Evolutionary conservation across 2,797 vertebrate genomes (phyloP).

Genomic region (Bufotes viridis): DNA sequence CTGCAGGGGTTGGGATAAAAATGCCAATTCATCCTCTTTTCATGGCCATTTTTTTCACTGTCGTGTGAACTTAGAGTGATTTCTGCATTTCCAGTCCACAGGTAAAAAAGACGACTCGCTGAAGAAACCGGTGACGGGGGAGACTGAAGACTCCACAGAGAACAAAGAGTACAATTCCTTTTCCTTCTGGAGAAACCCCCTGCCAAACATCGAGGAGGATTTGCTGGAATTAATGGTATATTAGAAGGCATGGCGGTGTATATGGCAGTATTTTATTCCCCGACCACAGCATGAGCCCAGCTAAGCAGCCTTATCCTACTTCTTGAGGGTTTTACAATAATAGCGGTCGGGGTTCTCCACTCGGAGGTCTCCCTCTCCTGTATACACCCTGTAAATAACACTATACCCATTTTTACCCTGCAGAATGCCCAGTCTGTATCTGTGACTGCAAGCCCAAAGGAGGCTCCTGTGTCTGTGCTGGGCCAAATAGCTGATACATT

Average conservation of each 20-base stretch:
- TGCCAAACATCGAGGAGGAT: constrained; percentile 79
- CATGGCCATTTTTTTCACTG: too few relatives aligned
- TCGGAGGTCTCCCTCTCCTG: too few relatives aligned
- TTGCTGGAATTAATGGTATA: constrained; percentile 83
- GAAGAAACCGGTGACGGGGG: accelerated
- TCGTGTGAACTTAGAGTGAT: too few relatives aligned
- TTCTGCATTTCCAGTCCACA: constrained; percentile 64
- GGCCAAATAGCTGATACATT: constrained; percentile 67
- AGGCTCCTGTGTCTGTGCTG: constrained; percentile 11
- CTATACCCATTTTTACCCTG: not conserved
- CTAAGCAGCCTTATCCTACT: not conserved
- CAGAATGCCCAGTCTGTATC: constrained; percentile 42
- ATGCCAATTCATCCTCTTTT: too few relatives aligned
- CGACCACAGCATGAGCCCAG: not conserved
- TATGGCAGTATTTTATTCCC: not conserved
- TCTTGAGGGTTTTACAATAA: too few relatives aligned
- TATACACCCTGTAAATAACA: not conserved
- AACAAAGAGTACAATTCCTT: constrained; percentile 81
- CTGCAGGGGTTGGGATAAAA: too few relatives aligned
- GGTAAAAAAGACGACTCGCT: not conserved
- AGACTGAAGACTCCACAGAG: not conserved
- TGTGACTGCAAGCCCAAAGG: not conserved
- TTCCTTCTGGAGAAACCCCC: constrained; percentile 86
- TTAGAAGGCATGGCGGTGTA: not conserved
- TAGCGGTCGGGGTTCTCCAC: too few relatives aligned